Evolutionary conservation across 2,113 vertebrate genomes (phyloP).

Genomic region (Antidorcas marsupialis): DNA sequence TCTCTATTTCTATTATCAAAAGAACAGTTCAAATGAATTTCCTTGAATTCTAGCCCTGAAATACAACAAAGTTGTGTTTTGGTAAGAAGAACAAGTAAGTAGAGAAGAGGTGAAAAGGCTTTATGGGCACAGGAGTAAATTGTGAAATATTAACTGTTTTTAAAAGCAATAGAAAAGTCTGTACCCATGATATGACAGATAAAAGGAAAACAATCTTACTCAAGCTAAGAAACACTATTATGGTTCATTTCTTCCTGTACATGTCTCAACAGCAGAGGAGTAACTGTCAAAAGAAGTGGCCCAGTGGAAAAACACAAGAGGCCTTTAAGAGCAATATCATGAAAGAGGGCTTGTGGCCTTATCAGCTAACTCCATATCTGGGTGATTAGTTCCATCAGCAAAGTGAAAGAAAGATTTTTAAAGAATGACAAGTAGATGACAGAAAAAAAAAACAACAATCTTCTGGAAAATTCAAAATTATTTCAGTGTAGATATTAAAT

Average conservation of each 20-base stretch:
- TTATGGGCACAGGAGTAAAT: background rate
- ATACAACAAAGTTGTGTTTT: background rate
- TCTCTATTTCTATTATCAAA: background rate
- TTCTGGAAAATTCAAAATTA: slow-evolving; percentile 13
- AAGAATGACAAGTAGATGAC: background rate
- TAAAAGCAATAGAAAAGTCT: background rate
- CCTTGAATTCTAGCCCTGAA: background rate
- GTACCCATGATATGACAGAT: background rate
- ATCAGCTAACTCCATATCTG: background rate
- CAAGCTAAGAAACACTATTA: background rate
- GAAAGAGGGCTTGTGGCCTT: background rate
- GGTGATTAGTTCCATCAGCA: background rate
- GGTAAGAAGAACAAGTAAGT: background rate
- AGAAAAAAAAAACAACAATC: background rate
- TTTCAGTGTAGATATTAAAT: background rate
- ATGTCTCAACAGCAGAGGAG: background rate
- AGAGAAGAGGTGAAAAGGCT: background rate
- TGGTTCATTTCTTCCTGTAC: background rate
- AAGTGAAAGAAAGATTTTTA: background rate
- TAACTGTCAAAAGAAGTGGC: background rate
- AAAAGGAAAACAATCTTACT: background rate
- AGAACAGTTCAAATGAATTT: background rate
- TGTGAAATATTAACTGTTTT: background rate
- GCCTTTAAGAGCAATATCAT: background rate
- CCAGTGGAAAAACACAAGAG: background rate